A percentile compares a stretch with the other conserved stretches of the same genome.
These are phyloP conservation scores for Indri indri DNA, from an alignment of 2,113 vertebrate species.

Conservation along the genomic window DNA sequence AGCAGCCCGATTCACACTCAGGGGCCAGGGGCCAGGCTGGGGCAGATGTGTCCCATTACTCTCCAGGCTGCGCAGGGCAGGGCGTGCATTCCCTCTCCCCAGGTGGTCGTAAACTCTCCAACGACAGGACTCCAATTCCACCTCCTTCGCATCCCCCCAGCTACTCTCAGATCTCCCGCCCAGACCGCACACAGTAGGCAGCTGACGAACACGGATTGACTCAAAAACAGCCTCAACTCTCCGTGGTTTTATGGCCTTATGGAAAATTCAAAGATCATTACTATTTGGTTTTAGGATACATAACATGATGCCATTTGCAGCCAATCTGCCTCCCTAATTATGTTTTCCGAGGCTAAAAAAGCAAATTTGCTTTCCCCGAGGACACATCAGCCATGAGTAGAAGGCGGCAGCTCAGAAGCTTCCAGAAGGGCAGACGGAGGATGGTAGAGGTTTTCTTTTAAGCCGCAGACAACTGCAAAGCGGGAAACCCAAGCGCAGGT, in stretches of 20 bases:
- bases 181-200: not conserved
- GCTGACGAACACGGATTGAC: not conserved
- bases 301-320: not conserved
- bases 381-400: not conserved
- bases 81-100: not conserved
- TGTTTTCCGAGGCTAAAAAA: conserved; percentile 48
- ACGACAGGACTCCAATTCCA: not conserved
- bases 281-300: not conserved
- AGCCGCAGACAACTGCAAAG: not conserved
- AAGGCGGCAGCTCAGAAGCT: not conserved
- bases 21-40: not conserved
- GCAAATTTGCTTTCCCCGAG: not conserved
- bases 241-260: not conserved
- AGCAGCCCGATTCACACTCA: not conserved
- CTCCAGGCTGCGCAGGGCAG: not conserved
- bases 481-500: not conserved
- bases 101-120: not conserved
- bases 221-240: not conserved
- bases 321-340: conserved; percentile 39
- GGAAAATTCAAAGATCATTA: conserved; percentile 10
- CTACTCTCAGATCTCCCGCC: not conserved
- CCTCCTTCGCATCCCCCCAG: not conserved
- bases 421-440: not conserved
- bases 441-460: not conserved
- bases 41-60: no score